Conservation (phyloP, 2,797 vertebrate genomes). For the Yasuhikotakia modesta region DNA sequence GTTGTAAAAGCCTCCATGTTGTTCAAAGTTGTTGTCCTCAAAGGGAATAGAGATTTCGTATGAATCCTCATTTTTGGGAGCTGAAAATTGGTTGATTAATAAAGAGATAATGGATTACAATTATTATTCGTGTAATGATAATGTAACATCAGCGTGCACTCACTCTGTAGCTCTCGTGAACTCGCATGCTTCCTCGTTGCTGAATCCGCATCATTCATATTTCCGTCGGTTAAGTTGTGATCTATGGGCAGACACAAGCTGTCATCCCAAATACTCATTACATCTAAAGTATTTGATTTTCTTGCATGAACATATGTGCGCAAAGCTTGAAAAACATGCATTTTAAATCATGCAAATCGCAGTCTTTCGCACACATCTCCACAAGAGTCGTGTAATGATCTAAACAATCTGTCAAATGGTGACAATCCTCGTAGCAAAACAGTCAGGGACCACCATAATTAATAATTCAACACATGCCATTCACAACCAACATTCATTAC, state of each 20-base stretch:
- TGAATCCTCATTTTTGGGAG: slow-evolving; percentile 82
- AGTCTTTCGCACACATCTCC: too few relatives aligned
- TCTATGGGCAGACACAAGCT: neutral
- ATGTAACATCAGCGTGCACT: slow-evolving; percentile 48
- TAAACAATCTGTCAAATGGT: too few relatives aligned
- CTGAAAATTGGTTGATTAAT: slow-evolving; percentile 64
- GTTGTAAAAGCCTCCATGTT: slow-evolving; percentile 83
- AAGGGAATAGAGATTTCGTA: slow-evolving; percentile 85
- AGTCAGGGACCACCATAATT: too few relatives aligned
- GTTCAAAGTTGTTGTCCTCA: slow-evolving; percentile 82
- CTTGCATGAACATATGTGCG: neutral
- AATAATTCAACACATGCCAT: too few relatives aligned
- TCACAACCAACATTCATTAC: too few relatives aligned
- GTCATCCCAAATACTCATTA: neutral
- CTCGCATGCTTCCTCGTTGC: slow-evolving; percentile 72
- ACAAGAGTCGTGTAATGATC: too few relatives aligned
- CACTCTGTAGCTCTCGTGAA: slow-evolving; percentile 78
- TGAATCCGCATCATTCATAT: slow-evolving; percentile 71
- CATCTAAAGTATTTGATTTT: neutral
- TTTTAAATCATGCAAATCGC: neutral
- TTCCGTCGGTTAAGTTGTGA: slow-evolving; percentile 63
- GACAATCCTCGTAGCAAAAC: too few relatives aligned
- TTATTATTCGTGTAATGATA: neutral
- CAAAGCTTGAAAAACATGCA: neutral
- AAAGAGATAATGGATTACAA: neutral